These are phyloP conservation scores for Cassiopea andromeda DNA, from an alignment of 30 jellyfish, hydroid and myxozoan genomes.

Conservation along the genomic window DNA sequence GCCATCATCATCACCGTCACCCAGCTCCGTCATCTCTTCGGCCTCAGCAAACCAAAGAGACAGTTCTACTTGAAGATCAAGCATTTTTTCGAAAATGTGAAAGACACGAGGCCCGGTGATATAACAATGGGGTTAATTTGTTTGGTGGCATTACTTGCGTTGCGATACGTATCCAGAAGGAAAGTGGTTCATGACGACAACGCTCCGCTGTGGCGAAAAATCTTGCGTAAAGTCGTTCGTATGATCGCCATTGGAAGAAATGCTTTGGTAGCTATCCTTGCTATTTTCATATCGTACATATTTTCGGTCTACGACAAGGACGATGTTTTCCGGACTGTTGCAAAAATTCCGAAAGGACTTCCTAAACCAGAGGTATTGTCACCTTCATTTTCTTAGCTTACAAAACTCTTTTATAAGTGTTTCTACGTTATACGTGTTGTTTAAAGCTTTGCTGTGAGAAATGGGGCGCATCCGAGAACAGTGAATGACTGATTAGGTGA, in stretches of 20 bases:
- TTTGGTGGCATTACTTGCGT: conserved; percentile 33
- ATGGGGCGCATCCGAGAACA: too few relatives aligned
- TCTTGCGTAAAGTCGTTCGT: conserved; percentile 28
- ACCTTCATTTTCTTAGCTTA: not conserved
- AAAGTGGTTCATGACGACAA: not conserved
- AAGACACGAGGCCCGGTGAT: conserved; percentile 75
- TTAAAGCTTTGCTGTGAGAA: too few relatives aligned
- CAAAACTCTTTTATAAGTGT: not conserved
- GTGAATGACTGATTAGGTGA: too few relatives aligned
- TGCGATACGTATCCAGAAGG: conserved; percentile 27
- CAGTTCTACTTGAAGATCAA: conserved; percentile 23
- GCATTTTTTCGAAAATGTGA: conserved; percentile 59
- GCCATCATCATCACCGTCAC: conserved; percentile 66
- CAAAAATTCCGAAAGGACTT: conserved; percentile 76
- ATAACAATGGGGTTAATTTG: conserved; percentile 69
- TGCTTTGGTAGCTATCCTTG: conserved; percentile 67
- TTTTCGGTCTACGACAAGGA: conserved; percentile 22
- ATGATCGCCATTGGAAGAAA: conserved; percentile 67
- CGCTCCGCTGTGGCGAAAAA: conserved; percentile 7
- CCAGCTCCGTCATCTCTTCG: conserved; percentile 81
- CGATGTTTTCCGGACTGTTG: conserved; percentile 67
- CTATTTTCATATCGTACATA: conserved; percentile 59
- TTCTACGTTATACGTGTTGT: not conserved
- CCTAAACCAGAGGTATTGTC: conserved; percentile 69
- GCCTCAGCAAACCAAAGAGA: conserved; percentile 71